Base-by-base conservation (phyloP, 1,140 invertebrate genomes). In the Meloidogyne exigua region DNA sequence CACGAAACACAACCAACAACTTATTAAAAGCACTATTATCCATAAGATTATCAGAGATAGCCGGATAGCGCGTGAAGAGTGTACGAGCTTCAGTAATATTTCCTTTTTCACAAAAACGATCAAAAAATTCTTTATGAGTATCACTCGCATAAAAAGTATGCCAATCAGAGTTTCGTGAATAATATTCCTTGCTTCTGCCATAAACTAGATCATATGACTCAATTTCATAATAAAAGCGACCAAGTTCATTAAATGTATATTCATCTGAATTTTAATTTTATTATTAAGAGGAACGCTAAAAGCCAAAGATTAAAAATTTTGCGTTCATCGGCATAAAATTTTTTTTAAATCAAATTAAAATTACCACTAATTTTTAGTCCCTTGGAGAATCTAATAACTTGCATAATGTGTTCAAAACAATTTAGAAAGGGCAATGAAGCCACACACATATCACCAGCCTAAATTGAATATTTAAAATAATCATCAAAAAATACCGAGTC, bases 371-470 rank as follows among this genome's bases (percentile, higher is more conserved):
- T 78, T 18, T 28, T 77, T 28, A 68, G 26, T 25, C 36, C 26
- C 28, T 78, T 65, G 23, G 76, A 39, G 25, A 78, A 78, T 23
- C n/a, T 64, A 3, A 78, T 26, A 44, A 78, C 42, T 15, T 42
- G 49, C 11, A 26, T 68, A 68, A 78, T 78, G 67, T 78, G 76
- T 23, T 68, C 74, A 42, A 77, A 78, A 12, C 64, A 26, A 32
- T 77, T 77, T 15, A 78, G 18, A 28, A 66, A 65, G 13, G 49
- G 78, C 44, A 78, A 32, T 11, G 64, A 32, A 13, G 74, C 76
- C 10, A 76, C 74, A 78, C 62, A 68, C 62, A 65, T 39, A 12
- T 78, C 76, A 2, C 75, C 65, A 15, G 76, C 76, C 76, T 78
- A 75, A 71, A 32, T n/a, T n/a, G n/a, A 42, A 49, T 13, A 75